Evolutionary conservation across 1,140 invertebrate genomes (phyloP), one percentile per base, ranked within the genome.

Genomic region (Pinna nobilis): DNA sequence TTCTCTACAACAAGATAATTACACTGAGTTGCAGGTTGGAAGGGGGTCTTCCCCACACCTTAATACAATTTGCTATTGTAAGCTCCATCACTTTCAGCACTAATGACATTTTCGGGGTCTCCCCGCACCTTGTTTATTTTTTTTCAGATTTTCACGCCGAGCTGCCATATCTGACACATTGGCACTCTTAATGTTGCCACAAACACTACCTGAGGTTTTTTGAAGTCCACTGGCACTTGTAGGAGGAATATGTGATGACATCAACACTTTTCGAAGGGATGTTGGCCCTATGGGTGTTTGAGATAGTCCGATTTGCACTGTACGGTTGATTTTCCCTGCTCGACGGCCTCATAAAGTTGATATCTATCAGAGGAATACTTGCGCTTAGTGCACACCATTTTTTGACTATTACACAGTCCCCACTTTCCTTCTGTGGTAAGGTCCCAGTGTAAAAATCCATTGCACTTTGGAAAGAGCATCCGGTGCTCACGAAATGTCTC

Each of bases 31-130:
- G 57, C 32, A 11, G 57, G 57, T 32, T 33, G 32, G 9, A 60
- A 35, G 20, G 35, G 57, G 9, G 57, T 35, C 39, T n/a, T 44
- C 15, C 57, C 25, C 20, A 60, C 33, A 33, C 57, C 57, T 11
- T 30, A 60, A 37, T 60, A 60, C 32, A 60, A 15, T 13, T 25
- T 7, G 33, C 37, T 60, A 23, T 60, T 60, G 33, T 37, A 60
- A 35, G 57, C 57, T 18, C 7, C 57, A 37, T 60, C 57, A 4
- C 57, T 20, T 60, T 60, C 25, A 37, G 37, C 7, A 39, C 35
- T 39, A 15, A 60, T 60, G 13, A 32, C 57, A 35, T 11, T 5
- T 37, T 25, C 33, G 9, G 28, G 25, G 15, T 7, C 33, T 18
- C 35, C 35, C 33, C 57, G 57, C 32, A 33, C 9, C 37, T 60